These are phyloP conservation scores for Geodia barretti DNA, from an alignment of 37 sponge, comb jelly and placozoan genomes.

Conservation along the genomic window DNA sequence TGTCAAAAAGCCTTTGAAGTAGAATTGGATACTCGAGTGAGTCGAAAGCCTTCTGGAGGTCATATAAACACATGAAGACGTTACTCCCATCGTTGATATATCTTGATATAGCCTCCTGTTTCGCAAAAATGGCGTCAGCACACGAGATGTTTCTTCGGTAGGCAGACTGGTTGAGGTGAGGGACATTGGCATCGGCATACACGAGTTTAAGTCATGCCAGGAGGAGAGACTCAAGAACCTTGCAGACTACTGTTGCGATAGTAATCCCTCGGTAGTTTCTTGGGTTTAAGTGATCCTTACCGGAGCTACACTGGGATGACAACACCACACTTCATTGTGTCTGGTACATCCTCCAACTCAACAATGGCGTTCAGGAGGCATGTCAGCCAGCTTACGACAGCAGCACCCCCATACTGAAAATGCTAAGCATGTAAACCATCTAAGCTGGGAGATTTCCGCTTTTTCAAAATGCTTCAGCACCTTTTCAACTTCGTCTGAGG, in stretches of 20 bases:
- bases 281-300: background rate
- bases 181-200: background rate
- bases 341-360: background rate
- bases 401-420: background rate
- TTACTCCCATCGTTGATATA: background rate
- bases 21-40: background rate
- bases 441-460: background rate
- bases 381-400: background rate
- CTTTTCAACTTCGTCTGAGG: background rate
- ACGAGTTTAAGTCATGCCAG: background rate
- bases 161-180: background rate
- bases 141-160: background rate
- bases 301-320: background rate
- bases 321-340: background rate
- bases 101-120: background rate
- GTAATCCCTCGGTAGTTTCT: background rate
- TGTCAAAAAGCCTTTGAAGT: background rate
- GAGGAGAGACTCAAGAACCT: background rate
- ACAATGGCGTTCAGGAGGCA: background rate
- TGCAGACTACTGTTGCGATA: background rate
- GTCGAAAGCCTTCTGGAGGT: background rate
- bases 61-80: background rate
- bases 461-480: background rate
- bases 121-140: background rate
- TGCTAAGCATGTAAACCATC: background rate